Evolutionary conservation across 2,797 vertebrate species (phyloP), one percentile per base, ranked within the genome.

Genomic region (Silurus aristotelis): DNA sequence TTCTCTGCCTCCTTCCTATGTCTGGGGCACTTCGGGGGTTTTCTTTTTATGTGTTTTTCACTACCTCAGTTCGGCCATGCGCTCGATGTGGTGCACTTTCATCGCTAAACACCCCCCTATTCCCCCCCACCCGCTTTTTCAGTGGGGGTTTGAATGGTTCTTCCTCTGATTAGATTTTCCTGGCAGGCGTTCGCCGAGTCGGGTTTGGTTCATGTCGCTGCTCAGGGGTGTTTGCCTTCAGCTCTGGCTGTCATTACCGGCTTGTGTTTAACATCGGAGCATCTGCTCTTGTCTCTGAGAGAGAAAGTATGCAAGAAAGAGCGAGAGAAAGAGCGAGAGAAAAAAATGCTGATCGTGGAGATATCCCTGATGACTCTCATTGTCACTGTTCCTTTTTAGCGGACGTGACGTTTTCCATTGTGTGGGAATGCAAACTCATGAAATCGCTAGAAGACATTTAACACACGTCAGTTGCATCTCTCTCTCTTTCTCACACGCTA

Each of bases 381-480:
- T 58, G 55, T 76, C 15, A 92, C 90, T 91, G 92, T 91, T 91
- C 87, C 91, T 92, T 89, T 61, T 89, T 93, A 91, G 93, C 92
- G 91, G 92, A 93, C 92, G 91, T 92, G 88, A 88, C 15, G 27
- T 31, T 58, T 58, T 77, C 17, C 15, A 60, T 20, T 38, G 75
- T 77, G 3, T 92, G 91, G 90, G 94, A 94, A 94, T 92, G 92
- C 92, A 93, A 94, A 95, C 93, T 92, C 90, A 38, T 76, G 17
- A 84, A 87, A 90, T 90, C 91, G 89, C 84, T 89, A 88, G 90
- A 89, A 73, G 90, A 91, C 91, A 94, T 92, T 92, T 91, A 93
- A 93, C 92, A 88, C 87, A 94, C 93, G 89, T 61, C 38, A 8
- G 1, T 13, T 60, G 68, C 63, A 66, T 60, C n/a, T 27, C 9